Percentiles rank a stretch among this genome's conserved stretches.
These are phyloP conservation scores for Piaya cayana DNA, from an alignment of 2,113 vertebrate genomes.

Conservation along the genomic window DNA sequence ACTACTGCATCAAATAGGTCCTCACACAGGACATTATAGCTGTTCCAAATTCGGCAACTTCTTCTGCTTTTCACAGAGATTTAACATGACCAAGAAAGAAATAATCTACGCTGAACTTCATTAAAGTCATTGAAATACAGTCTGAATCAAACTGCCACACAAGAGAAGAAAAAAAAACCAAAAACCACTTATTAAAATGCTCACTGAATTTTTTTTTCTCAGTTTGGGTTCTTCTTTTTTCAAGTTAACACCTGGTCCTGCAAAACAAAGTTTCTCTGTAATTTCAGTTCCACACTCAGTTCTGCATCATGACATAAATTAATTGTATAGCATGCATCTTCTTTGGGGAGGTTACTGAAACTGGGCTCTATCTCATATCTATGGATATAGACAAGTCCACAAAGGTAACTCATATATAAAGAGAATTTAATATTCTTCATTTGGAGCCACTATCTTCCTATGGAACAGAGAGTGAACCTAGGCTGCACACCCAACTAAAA, in stretches of 20 bases:
- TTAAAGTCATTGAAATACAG: neutral
- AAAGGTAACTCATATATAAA: neutral
- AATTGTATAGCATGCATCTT: accelerated
- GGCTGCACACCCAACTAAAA: too few species aligned
- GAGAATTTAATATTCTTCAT: neutral
- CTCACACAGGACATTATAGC: neutral
- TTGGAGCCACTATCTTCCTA: neutral
- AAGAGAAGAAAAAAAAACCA: neutral
- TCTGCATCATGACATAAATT: neutral
- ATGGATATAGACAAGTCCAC: neutral
- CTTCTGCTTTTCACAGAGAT: neutral
- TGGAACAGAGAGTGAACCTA: neutral
- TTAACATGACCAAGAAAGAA: neutral
- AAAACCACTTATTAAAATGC: neutral
- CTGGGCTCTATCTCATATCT: accelerated
- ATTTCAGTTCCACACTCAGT: neutral
- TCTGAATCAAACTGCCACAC: neutral
- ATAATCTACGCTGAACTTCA: neutral
- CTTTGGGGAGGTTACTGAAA: neutral
- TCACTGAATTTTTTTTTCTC: neutral
- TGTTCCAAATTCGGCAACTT: neutral
- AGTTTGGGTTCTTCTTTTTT: neutral
- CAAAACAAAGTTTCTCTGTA: neutral
- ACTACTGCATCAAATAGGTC: neutral
- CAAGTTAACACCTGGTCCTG: neutral